Base-by-base conservation (phyloP, 2,797 vertebrate genomes). In the Xenentodon cancila region DNA sequence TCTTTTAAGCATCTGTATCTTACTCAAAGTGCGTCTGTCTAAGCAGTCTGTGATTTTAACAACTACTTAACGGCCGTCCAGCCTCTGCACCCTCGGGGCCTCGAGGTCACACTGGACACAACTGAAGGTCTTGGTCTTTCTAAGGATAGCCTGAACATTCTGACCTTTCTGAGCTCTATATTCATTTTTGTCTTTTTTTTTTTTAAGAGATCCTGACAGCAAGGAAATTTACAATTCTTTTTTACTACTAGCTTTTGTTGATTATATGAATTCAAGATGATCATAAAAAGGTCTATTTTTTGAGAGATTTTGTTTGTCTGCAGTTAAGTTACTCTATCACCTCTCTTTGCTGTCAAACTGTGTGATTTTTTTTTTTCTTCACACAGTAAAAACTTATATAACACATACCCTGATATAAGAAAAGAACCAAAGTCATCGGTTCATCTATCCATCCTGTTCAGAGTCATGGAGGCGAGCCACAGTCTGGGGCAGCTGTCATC, bases 71-170 rank as follows among this genome's bases (percentile, higher is more conserved):
- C 59, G 61, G 75, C 73, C 58, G 47, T 16, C 47, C 55, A 53
- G 68, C 20, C 64, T 66, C 48, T 53, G 67, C 55, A 44, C 51
- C 52, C 56, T 60, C 13, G 19, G 44, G 77, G 76, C 81, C 52
- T 43, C 22, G 61, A 80, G 74, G 81, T 81, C 79, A 66, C 17
- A 51, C 51, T 62, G 45, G 71, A 74, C 1, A 15, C 74, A 72
- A 82, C 52, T 75, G 32, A 69, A 65, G 53, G 50, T 82, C 56
- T 77, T 16, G n/a, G 30, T 76, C 75, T 67, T 71, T 77, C 61
- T 69, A 79, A 78, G 65, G 74, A 86, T 71, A 80, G 74, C 58
- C 64, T n/a, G 53, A 34, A 65, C 53, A 49, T 65, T 53, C 53
- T 71, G 47, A 45, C 61, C 50, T 64, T 49, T 70, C 40, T 66